Base-by-base conservation (phyloP, 2,113 vertebrate genomes). In the Camelus dromedarius region DNA sequence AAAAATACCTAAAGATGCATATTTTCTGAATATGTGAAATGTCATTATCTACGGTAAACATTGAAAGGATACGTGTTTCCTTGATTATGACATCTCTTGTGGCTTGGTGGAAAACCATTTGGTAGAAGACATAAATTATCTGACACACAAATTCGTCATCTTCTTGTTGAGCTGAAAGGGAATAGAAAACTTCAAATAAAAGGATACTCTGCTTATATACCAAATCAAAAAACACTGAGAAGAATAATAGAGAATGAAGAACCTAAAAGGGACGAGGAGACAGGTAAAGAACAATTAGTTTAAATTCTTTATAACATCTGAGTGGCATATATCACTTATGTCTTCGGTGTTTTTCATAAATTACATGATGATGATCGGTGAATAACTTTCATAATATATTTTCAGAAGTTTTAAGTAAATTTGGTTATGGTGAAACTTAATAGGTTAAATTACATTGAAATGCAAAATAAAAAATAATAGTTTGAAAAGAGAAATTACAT, bases 101-200 rank as follows among this genome's bases (percentile, higher is more conserved):
- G 77, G 99, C 99, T 98, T 99, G 99, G 97, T 99, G 99, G 98
- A 99, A 99, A 93, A 99, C 99, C 99, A 99, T 99, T 98, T 99
- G 99, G 97, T 99, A 99, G 98, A 99, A 99, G n/a, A 99, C 99
- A 94, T 99, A 99, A 54, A 99, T 99, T 77, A 99, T 99, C 98
- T 99, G 99, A 98, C 99, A 99, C 73, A 99, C 99, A 98, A 99
- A 99, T 97, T 99, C 99, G 97, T 99, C 99, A 62, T 99, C 99
- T 98, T 99, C 99, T 97, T 99, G 99, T 73, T 99, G 99, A 97
- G 99, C 99, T 99, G 90, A 76, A 91, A 93, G 58, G 91, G 85
- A 95, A 90, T 54, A 82, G 75, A 89, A 88, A 88, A 70, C 9
- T 94, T 96, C 52, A 95, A 54, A 95, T 81, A 28, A 91, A 70